Evolutionary conservation across 2,797 vertebrate species (phyloP).

Genomic region (Meda fulgida): DNA sequence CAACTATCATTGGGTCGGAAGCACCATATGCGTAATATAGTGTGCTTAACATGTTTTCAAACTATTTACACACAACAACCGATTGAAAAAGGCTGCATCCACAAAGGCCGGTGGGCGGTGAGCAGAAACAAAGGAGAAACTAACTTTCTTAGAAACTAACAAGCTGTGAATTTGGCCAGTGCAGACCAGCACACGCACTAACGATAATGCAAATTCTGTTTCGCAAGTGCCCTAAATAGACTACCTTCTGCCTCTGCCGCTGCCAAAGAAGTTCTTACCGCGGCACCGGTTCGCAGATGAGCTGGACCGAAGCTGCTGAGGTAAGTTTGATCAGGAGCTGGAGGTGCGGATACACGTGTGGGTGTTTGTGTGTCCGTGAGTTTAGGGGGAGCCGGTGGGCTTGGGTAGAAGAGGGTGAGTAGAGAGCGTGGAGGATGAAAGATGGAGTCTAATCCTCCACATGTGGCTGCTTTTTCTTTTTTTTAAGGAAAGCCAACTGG

Average conservation of each 20-base stretch:
- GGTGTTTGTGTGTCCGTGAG: conserved; percentile 46
- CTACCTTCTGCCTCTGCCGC: conserved; percentile 23
- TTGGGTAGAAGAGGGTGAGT: conserved; percentile 75
- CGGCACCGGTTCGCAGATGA: conserved; percentile 32
- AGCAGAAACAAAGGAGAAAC: conserved; percentile 39
- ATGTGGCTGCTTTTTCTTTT: conserved; percentile 74
- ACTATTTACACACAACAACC: conserved; percentile 21
- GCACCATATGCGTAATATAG: conserved; percentile 72
- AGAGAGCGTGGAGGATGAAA: conserved; percentile 82
- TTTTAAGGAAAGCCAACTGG: conserved; percentile 83
- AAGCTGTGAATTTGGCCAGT: conserved; percentile 36
- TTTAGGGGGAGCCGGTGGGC: conserved; percentile 69
- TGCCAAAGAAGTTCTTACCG: conserved; percentile 44
- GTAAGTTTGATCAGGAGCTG: conserved; percentile 47
- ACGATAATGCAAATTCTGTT: conserved; percentile 49
- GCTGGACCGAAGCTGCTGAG: conserved; percentile 35
- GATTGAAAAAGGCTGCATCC: neutral
- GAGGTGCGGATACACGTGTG: conserved; percentile 43
- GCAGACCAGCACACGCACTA: conserved; percentile 18
- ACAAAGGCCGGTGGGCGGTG: conserved; percentile 38
- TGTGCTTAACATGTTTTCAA: neutral
- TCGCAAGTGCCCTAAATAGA: conserved; percentile 41
- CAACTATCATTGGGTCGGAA: conserved; percentile 63
- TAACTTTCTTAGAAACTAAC: conserved; percentile 48
- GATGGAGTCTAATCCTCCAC: conserved; percentile 85